Percentiles rank a stretch among this genome's conserved stretches.
Conservation (phyloP, 1,140 invertebrate species). For the Holcopasites calliopsidis region DNA sequence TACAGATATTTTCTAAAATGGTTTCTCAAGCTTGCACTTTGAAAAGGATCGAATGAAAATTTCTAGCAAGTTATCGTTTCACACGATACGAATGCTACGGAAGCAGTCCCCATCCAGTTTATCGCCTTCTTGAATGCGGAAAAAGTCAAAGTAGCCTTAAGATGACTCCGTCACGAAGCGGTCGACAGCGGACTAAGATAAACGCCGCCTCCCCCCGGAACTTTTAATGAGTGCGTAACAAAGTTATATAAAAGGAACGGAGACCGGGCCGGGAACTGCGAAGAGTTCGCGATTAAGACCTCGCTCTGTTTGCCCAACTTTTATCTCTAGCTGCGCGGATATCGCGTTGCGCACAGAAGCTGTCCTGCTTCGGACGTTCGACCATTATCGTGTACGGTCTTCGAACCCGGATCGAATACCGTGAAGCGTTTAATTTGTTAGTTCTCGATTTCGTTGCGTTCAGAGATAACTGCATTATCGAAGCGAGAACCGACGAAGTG, state of each 20-base stretch:
- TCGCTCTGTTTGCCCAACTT: slow-evolving; percentile 25
- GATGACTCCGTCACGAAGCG: not conserved
- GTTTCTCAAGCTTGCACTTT: too few species aligned
- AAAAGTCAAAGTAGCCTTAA: slow-evolving; percentile 7
- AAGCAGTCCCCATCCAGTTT: not conserved
- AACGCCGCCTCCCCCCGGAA: not conserved
- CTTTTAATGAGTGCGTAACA: slow-evolving; percentile 41
- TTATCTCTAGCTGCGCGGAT: not conserved
- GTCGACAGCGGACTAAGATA: slow-evolving; percentile 22
- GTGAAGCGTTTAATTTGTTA: not conserved
- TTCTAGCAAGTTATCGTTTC: too few species aligned
- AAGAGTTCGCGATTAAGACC: slow-evolving; percentile 30
- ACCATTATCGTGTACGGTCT: not conserved
- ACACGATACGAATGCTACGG: too few species aligned
- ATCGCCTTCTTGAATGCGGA: not conserved
- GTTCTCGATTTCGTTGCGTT: too few species aligned
- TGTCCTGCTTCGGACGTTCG: not conserved
- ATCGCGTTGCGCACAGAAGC: not conserved
- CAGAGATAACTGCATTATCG: too few species aligned
- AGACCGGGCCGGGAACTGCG: not conserved
- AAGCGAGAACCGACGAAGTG: too few species aligned
- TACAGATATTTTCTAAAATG: too few species aligned
- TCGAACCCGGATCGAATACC: not conserved
- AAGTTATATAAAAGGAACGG: slow-evolving; percentile 29
- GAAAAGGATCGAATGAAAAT: too few species aligned